phyloP scores from a whole-genome alignment of 2,888 invertebrate genomes.

The Lycaena phlaeas region DNA sequence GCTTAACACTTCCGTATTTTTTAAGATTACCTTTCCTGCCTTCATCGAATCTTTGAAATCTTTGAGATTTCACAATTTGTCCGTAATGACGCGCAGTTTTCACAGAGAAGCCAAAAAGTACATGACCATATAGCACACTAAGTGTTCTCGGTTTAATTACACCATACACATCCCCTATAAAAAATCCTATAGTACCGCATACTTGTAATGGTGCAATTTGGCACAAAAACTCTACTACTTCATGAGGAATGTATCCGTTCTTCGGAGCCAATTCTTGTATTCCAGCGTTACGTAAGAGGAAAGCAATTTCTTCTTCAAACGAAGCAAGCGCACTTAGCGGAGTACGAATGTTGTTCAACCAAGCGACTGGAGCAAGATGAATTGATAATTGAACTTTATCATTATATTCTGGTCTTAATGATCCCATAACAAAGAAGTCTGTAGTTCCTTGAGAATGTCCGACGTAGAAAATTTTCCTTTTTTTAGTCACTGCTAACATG shows the following conservation, averaged over 20 bases:
- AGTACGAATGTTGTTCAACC: constrained; percentile 56
- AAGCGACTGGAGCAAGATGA: constrained; percentile 71
- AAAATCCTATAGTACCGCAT: neutral
- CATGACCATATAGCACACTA: constrained; percentile 1
- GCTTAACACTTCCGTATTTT: constrained; percentile 10
- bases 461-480: constrained; percentile 69
- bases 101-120: neutral
- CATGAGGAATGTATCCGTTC: neutral
- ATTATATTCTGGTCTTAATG: constrained; percentile 67
- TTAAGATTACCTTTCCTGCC: neutral
- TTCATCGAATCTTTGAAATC: constrained; percentile 8
- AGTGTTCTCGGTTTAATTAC: neutral
- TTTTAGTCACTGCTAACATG: constrained; percentile 44
- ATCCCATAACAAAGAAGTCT: constrained; percentile 64
- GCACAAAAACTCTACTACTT: constrained; percentile 1
- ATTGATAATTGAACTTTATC: constrained; percentile 62
- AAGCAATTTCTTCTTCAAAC: neutral
- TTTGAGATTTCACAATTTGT: neutral
- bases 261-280: neutral
- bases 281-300: neutral
- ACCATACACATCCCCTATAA: neutral
- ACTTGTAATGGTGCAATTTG: neutral
- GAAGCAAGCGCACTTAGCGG: constrained; percentile 31
- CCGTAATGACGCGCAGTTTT: constrained; percentile 3
- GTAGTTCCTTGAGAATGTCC: constrained; percentile 80